Evolutionary conservation across 2,888 invertebrate genomes (phyloP).

Genomic region (Megalurothrips usitatus): DNA sequence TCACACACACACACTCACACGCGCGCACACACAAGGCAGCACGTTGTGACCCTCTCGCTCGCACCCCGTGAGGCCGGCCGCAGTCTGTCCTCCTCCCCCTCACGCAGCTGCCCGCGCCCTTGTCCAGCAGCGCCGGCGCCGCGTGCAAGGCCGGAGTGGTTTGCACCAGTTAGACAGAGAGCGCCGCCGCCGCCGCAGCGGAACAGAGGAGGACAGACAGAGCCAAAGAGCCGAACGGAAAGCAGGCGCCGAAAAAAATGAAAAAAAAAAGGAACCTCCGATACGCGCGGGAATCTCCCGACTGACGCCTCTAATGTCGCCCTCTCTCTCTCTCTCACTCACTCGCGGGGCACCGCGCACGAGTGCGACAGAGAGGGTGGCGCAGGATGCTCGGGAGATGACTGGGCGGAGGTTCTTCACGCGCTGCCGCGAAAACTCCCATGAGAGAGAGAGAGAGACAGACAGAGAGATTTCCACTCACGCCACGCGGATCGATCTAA

Average conservation of each 20-base stretch:
- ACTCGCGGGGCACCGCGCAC: too few relatives aligned
- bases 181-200: not conserved
- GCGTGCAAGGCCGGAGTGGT: not conserved
- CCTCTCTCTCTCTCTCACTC: not conserved
- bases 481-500: too few relatives aligned
- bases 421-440: not conserved
- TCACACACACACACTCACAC: not conserved
- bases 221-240: not conserved
- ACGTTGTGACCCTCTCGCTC: not conserved
- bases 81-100: not conserved
- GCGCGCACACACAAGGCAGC: not conserved
- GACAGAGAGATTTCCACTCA: too few relatives aligned
- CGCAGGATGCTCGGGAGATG: not conserved
- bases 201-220: too few relatives aligned
- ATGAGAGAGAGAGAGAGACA: too few relatives aligned
- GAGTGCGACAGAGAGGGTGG: too few relatives aligned
- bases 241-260: too few relatives aligned
- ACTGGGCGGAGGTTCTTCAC: not conserved
- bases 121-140: not conserved
- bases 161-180: constrained; percentile 6
- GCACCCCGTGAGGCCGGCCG: not conserved
- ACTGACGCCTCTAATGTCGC: not conserved
- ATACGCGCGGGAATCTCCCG: constrained; percentile 4
- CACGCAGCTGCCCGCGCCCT: not conserved
- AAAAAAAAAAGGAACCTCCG: not conserved